phyloP scores from a whole-genome alignment of 2,797 vertebrate genomes.

The Chelonia mydas region DNA sequence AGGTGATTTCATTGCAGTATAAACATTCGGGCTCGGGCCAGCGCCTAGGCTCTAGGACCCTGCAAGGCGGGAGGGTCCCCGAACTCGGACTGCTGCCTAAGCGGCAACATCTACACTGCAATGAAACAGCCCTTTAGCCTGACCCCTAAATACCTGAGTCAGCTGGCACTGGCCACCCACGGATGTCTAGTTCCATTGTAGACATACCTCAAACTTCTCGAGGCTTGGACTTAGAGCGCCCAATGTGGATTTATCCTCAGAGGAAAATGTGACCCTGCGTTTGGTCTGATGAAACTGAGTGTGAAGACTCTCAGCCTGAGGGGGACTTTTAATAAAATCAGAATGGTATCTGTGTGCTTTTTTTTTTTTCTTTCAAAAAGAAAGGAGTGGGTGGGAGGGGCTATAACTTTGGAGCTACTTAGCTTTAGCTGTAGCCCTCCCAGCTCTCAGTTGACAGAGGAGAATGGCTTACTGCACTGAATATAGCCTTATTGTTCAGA shows the following conservation, averaged over 20 bases:
- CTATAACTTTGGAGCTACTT: neutral
- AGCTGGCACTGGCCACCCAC: neutral
- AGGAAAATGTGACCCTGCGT: neutral
- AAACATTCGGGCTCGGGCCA: neutral
- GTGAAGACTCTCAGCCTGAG: neutral
- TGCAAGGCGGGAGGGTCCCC: too few relatives aligned
- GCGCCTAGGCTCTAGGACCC: too few relatives aligned
- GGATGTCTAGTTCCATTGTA: neutral
- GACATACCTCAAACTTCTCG: neutral
- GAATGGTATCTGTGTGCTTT: neutral
- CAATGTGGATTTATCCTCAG: neutral
- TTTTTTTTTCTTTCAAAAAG: neutral
- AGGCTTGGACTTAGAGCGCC: neutral
- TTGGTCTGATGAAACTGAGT: neutral
- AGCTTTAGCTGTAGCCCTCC: neutral
- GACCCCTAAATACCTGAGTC: neutral
- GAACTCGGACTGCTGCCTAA: neutral
- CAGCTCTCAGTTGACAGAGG: neutral
- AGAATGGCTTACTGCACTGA: neutral
- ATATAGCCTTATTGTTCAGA: neutral
- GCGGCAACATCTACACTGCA: neutral
- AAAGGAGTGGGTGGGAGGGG: neutral
- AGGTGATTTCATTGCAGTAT: neutral
- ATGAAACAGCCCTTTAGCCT: too few relatives aligned
- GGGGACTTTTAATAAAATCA: neutral